Base-by-base conservation (phyloP, 2,113 vertebrate species). In the Neogale vison region DNA sequence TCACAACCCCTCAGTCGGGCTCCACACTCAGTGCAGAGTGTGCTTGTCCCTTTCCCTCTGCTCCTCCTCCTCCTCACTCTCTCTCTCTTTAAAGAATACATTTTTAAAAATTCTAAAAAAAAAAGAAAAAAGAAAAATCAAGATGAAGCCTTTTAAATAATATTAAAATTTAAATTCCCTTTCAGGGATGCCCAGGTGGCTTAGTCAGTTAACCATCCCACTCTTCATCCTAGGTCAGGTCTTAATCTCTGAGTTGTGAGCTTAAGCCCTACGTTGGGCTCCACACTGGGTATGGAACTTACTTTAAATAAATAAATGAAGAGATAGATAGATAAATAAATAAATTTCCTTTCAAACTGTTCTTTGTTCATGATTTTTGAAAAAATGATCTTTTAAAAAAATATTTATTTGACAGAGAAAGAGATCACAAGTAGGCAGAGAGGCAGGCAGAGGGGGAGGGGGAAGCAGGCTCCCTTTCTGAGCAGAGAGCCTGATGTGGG, bases 111-210 rank as follows among this genome's bases (percentile, higher is more conserved):
- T 69, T 4, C n/a, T 69, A 50, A 9, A 69, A n/a, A 9, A 69
- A n/a, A 69, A 69, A n/a, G n/a, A n/a, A 31, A 69, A 67, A 67
- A 69, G 34, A 69, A n/a, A 20, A 92, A 93, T 63, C n/a, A 85
- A 90, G 71, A 87, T 9, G 80, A 39, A 85, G 26, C n/a, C 57
- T 95, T 76, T 39, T 55, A 93, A 96, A 72, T 81, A 67, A 89
- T 59, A 31, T 23, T 42, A 59, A 59, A 59, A 61, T 61, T 26
- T 39, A 45, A 94, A 86, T 93, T 90, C 50, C 72, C n/a, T 94
- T 92, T 91, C 59, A 87, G 74, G 74, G 42, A 26, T 0, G 24
- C 26, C 42, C 18, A 15, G 74, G 13, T 17, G 42, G 74, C 74
- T 77, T 26, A 77, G 14, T 77, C 26, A 3, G 42, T 15, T 47